Percentiles rank a stretch among this genome's conserved stretches.
Evolutionary conservation across 2,113 vertebrate genomes (phyloP).

Genomic region (Seriola dumerili): DNA sequence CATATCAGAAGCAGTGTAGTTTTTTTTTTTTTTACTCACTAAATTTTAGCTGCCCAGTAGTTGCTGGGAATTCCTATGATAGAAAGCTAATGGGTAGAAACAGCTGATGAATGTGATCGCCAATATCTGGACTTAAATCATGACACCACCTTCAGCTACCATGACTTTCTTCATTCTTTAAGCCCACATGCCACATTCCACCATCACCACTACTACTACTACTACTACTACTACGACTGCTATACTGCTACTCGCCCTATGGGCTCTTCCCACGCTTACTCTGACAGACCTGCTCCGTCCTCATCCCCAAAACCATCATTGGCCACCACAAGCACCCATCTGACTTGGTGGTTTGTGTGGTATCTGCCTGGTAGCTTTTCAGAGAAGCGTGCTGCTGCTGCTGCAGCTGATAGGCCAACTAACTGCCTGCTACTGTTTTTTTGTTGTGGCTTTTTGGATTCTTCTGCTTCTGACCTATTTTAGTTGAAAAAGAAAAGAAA

Average conservation of each 20-base stretch:
- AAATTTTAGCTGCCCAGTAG: background rate
- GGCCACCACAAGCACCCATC: slow-evolving; percentile 16
- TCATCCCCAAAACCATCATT: background rate
- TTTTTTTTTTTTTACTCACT: slow-evolving; percentile 3
- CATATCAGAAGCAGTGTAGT: background rate
- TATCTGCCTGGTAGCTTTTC: slow-evolving; percentile 19
- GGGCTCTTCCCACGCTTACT: background rate
- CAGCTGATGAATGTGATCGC: background rate
- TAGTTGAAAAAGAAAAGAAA: background rate
- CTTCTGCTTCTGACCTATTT: slow-evolving; percentile 1
- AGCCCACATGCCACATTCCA: background rate
- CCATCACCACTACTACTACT: background rate
- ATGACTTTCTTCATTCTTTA: background rate
- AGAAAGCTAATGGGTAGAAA: background rate
- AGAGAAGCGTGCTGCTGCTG: slow-evolving; percentile 19
- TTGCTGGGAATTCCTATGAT: background rate
- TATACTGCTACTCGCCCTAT: background rate
- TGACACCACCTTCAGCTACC: background rate
- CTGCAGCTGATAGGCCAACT: slow-evolving; percentile 45
- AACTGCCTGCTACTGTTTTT: slow-evolving; percentile 12
- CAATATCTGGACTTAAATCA: background rate
- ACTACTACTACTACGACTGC: no score
- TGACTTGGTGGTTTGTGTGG: slow-evolving; percentile 58
- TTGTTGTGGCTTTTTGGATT: slow-evolving; percentile 14
- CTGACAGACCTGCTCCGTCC: slow-evolving; percentile 8